Evolutionary conservation across 2,888 invertebrate genomes (phyloP).

Genomic region (Bombylius major): DNA sequence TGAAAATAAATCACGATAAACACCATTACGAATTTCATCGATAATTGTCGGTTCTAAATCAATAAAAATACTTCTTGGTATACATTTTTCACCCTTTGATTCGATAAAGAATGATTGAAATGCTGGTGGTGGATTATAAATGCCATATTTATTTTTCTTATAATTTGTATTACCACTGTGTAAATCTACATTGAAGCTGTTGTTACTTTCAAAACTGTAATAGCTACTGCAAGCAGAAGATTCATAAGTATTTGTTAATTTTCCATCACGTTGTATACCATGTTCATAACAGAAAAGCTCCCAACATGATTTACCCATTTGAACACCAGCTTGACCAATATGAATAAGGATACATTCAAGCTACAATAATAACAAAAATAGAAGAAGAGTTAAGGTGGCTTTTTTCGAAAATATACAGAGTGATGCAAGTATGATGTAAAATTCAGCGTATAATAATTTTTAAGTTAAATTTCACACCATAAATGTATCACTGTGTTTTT

Average conservation of each 20-base stretch:
- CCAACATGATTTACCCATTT: slow-evolving; percentile 71
- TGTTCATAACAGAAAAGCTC: slow-evolving; percentile 67
- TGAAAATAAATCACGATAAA: slow-evolving; percentile 66
- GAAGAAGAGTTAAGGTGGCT: no score
- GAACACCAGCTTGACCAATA: slow-evolving; percentile 66
- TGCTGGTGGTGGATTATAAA: slow-evolving; percentile 16
- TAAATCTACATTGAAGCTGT: neutral
- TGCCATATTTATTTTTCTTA: no score
- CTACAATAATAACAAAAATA: no score
- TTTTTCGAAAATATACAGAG: no score
- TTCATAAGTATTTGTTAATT: slow-evolving; percentile 20
- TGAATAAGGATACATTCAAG: slow-evolving; percentile 64
- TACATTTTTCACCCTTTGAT: slow-evolving; percentile 63
- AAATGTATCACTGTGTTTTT: no score
- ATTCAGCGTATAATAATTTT: no score
- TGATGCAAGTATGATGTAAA: no score
- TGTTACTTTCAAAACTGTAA: no score
- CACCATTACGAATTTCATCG: slow-evolving; percentile 63
- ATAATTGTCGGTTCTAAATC: slow-evolving; percentile 82
- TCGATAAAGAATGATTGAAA: slow-evolving; percentile 62
- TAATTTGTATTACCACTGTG: no score
- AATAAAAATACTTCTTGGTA: slow-evolving; percentile 69
- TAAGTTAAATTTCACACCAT: no score
- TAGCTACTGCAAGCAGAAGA: no score
- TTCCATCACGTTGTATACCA: slow-evolving; percentile 64